Conservation (phyloP, 1,140 invertebrate species). For the Aphelinus atriplicis region DNA sequence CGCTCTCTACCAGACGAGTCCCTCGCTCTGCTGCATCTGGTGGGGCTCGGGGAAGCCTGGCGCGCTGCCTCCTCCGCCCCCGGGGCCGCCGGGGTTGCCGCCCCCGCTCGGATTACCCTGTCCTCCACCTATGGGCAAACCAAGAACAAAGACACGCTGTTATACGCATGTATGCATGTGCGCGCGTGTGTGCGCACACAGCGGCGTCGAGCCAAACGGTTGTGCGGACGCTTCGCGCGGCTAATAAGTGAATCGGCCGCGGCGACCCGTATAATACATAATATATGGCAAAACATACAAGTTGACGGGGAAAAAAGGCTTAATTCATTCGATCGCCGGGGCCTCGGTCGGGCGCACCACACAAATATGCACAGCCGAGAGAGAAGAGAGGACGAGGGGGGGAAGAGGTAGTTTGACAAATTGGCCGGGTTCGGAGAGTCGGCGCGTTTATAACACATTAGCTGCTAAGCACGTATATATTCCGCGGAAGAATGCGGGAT, state of each 20-base stretch:
- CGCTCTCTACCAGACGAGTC: conserved; percentile 74
- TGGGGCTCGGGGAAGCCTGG: conserved; percentile 76
- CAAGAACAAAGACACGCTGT: too few relatives aligned
- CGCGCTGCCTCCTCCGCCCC: conserved; percentile 62
- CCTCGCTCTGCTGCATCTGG: conserved; percentile 77
- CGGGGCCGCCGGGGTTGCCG: conserved; percentile 61
- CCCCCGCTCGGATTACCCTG: conserved; percentile 62
- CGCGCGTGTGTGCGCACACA: too few relatives aligned
- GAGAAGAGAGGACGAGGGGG: too few relatives aligned
- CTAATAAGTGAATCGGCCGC: too few relatives aligned
- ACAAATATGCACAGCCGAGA: too few relatives aligned
- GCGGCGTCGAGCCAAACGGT: too few relatives aligned
- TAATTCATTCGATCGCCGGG: background rate
- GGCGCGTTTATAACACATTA: background rate
- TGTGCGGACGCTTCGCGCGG: too few relatives aligned
- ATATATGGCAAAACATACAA: too few relatives aligned
- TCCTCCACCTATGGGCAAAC: conserved; percentile 54
- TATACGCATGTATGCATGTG: too few relatives aligned
- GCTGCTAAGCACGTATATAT: background rate
- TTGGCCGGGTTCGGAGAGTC: background rate
- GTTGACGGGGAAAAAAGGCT: background rate
- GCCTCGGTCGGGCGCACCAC: background rate
- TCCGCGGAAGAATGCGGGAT: conserved; percentile 9
- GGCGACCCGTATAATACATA: too few relatives aligned
- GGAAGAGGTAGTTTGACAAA: background rate